Evolutionary conservation across 2,888 invertebrate species (phyloP), one percentile per base, ranked within the genome.

Genomic region (Eupithecia abbreviata): DNA sequence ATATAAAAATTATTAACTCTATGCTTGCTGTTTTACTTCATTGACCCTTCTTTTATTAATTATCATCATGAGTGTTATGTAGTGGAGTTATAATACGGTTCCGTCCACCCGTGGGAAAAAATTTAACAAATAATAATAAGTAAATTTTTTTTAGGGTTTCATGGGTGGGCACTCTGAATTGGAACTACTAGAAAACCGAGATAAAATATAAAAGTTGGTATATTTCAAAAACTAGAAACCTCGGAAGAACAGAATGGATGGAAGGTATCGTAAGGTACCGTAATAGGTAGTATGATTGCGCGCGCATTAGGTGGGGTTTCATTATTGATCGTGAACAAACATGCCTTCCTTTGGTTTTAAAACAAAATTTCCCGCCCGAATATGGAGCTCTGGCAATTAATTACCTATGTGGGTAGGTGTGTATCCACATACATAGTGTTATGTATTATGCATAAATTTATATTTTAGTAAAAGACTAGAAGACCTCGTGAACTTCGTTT

Each of bases 271-370:
- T 51, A n/a, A 18, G 18, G 58, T 18, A 58, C 58, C 9, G 65
- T 65, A 58, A 58, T 62, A 51, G 55, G 65, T 62, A 51, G 55
- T n/a, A 55, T 77, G 71, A 79, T 62, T 93, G 93, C 93, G 93
- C 93, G 91, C 93, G 93, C 93, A 89, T 77, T 82, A 78, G 85
- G 90, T 87, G 91, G 90, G 90, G 90, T 89, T 77, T 85, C 62
- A 47, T 12, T 94, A 94, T 94, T 90, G 94, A 94, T 94, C 82
- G 85, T 85, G 58, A 10, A n/a, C 71, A 47, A 86, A 88, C 87
- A 88, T 87, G 87, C 85, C 84, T 84, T 83, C 83, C 79, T 81
- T 66, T 49, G 30, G 66, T 71, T 73, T 68, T 18, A 68, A n/a
- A 68, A 68, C 42, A 7, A 68, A 68, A 68, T 68, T 68, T 68